phyloP scores from a whole-genome alignment of 1,140 invertebrate genomes.

The Chymomyza costata region DNA sequence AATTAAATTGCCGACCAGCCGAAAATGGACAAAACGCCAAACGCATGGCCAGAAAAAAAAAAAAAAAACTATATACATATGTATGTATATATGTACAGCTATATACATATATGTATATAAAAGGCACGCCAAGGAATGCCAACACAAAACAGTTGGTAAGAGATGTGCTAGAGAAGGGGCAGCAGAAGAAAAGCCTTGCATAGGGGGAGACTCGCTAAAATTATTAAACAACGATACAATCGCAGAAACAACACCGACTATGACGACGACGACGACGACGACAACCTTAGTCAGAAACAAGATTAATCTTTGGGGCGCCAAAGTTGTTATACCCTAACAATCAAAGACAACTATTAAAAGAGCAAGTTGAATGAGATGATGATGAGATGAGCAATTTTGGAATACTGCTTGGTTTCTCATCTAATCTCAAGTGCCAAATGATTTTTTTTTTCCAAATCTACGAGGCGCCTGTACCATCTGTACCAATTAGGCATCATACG shows the following conservation, averaged over 20 bases:
- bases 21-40: conserved; percentile 43
- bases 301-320: too few species aligned
- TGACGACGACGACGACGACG: not conserved
- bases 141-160: too few species aligned
- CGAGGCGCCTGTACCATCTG: too few species aligned
- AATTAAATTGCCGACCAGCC: conserved; percentile 35
- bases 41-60: not conserved
- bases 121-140: conserved; percentile 8
- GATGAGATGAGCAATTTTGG: conserved; percentile 1
- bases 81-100: not conserved
- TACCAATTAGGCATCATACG: too few species aligned
- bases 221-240: not conserved
- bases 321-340: too few species aligned
- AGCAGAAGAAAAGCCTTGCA: too few species aligned
- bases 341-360: too few species aligned
- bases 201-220: not conserved
- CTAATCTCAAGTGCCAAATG: too few species aligned
- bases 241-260: not conserved
- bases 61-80: not conserved
- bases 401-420: too few species aligned
- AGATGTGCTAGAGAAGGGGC: too few species aligned
- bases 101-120: not conserved
- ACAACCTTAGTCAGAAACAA: not conserved
- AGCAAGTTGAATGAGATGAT: conserved; percentile 31
- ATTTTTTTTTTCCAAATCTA: too few species aligned